These are phyloP conservation scores for Polypterus senegalus DNA, from an alignment of 2,113 vertebrate species.

Conservation along the genomic window DNA sequence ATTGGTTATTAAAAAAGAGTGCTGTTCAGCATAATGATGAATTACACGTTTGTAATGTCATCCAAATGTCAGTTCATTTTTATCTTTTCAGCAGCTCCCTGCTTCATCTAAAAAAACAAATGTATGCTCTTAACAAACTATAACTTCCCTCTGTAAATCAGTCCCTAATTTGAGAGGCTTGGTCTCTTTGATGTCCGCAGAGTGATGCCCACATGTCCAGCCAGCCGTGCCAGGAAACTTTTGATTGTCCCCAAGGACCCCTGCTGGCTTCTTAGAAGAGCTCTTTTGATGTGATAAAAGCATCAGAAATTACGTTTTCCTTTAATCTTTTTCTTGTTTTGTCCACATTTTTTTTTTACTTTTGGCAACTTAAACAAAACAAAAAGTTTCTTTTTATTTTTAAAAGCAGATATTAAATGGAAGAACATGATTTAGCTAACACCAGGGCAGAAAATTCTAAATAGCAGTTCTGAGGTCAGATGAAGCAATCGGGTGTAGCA, in stretches of 20 bases:
- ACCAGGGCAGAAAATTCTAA: too few species aligned
- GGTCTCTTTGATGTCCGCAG: conserved; percentile 42
- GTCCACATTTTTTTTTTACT: conserved; percentile 37
- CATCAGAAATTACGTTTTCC: conserved; percentile 48
- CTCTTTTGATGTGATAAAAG: conserved; percentile 50
- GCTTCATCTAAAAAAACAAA: not conserved
- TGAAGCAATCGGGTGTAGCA: too few species aligned
- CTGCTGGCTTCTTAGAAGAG: conserved; percentile 42
- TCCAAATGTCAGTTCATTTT: conserved; percentile 11
- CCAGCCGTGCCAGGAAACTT: conserved; percentile 53
- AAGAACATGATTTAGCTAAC: too few species aligned
- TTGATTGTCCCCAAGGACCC: conserved; percentile 44
- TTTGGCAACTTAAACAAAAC: too few species aligned
- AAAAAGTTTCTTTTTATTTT: too few species aligned
- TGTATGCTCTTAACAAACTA: conserved; percentile 9
- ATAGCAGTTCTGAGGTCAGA: too few species aligned
- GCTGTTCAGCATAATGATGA: not conserved
- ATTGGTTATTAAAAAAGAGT: conserved; percentile 5
- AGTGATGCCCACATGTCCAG: conserved; percentile 49
- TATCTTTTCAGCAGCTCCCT: not conserved
- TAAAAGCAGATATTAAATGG: too few species aligned
- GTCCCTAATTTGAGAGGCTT: conserved; percentile 24
- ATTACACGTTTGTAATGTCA: conserved; percentile 10
- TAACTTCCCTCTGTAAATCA: conserved; percentile 8
- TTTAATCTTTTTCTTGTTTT: conserved; percentile 47